A percentile compares a stretch with the other conserved stretches of the same genome.
These are phyloP conservation scores for Montipora sp. DNA, from an alignment of 64 coral and sea anemone genomes.

Conservation along the genomic window DNA sequence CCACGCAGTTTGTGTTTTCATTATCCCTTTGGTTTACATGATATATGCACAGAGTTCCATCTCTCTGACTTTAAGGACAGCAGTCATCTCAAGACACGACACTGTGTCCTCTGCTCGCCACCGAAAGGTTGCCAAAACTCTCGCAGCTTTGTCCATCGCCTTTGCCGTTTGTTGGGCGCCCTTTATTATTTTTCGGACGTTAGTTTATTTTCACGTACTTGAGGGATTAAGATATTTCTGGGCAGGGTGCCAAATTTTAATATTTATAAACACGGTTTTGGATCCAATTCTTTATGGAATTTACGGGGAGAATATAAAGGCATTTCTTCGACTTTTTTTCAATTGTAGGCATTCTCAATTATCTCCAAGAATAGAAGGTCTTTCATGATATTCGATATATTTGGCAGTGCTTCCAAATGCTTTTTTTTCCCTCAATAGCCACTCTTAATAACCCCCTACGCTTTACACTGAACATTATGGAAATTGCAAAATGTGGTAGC, in stretches of 20 bases:
- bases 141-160: conserved; percentile 27
- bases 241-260: conserved; percentile 42
- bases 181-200: conserved; percentile 36
- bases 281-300: conserved; percentile 60
- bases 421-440: too few species aligned
- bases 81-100: not conserved
- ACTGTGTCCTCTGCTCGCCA: not conserved
- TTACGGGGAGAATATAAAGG: conserved; percentile 47
- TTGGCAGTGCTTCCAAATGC: too few species aligned
- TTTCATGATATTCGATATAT: too few species aligned
- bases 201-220: conserved; percentile 48
- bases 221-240: not conserved
- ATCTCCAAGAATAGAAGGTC: not conserved
- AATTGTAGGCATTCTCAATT: not conserved
- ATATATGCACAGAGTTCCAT: conserved; percentile 48
- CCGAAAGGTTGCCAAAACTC: conserved; percentile 36
- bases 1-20: conserved; percentile 35
- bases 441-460: too few species aligned
- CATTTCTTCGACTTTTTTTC: conserved; percentile 15
- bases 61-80: conserved; percentile 6
- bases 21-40: conserved; percentile 5
- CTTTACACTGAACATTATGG: too few species aligned
- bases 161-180: conserved; percentile 53
- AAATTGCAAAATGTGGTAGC: too few species aligned
- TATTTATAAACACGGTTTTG: conserved; percentile 25